Evolutionary conservation across 2,888 invertebrate genomes (phyloP), one percentile per base, ranked within the genome.

Genomic region (Hydropsyche betteni): DNA sequence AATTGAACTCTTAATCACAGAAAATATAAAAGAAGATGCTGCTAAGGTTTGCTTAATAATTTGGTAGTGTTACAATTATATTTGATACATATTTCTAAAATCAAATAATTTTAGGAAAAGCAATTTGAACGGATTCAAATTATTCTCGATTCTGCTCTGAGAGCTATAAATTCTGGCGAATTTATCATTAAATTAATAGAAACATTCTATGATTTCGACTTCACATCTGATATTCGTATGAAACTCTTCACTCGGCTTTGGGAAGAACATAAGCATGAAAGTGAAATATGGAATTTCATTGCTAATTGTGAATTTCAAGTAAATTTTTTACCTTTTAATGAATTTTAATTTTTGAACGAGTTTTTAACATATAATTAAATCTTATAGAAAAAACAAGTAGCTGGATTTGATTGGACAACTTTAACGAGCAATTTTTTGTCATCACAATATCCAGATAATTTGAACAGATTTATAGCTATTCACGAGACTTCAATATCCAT

Each of bases 111-210:
- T 53, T 79, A 87, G 87, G 86, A 84, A 77, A 86, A 84, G 78
- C 86, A 86, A 77, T 79, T 89, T 16, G 89, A 89, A 81, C 87
- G 90, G 78, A 89, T 90, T 36, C 86, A 88, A 75, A 83, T 91
- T 10, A 86, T 92, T 58, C 91, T 91, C 85, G 87, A 86, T 74
- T 89, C 90, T 83, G 90, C 90, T 8, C 83, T 88, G 34, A 88
- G 89, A 77, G 88, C 87, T 78, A 85, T 92, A 6, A 84, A 85
- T 16, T 86, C 89, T 80, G 83, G 90, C 2, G 84, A 85, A 34
- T 90, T 90, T 78, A 84, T 91, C n/a, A 87, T 91, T 33, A 87
- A 89, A 79, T 80, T 93, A 38, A 85, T 92, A 55, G 88, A 90
- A 68, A 83, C 90, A 44, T 84, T 89, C 10, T 86, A 89, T 75